These are phyloP conservation scores for Polymixis lichenea DNA, from an alignment of 2,888 invertebrate species.

Conservation along the genomic window DNA sequence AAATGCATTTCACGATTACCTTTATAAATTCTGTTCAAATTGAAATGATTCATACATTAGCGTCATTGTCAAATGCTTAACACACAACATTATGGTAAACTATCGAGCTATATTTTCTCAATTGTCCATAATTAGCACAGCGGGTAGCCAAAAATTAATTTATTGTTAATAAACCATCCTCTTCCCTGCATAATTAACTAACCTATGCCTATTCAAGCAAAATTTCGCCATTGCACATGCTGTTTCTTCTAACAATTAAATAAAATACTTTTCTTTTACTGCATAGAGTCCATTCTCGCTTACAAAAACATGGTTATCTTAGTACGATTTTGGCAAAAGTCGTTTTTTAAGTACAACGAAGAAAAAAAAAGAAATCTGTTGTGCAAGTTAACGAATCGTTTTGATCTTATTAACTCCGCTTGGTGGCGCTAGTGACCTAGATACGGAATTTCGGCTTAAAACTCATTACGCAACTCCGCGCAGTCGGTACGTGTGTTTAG, in stretches of 20 bases:
- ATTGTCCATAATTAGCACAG: not conserved
- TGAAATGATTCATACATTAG: not conserved
- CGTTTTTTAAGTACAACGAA: constrained; percentile 61
- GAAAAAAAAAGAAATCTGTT: constrained; percentile 68
- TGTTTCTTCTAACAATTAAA: constrained; percentile 13
- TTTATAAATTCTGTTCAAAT: not conserved
- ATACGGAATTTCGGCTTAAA: constrained; percentile 68
- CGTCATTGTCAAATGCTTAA: not conserved
- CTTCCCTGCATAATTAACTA: constrained; percentile 6
- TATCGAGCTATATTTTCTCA: not conserved
- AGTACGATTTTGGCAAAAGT: constrained; percentile 53
- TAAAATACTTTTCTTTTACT: not conserved
- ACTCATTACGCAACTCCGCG: constrained; percentile 70
- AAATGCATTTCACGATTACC: not conserved
- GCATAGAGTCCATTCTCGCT: constrained; percentile 32
- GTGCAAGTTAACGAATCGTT: constrained; percentile 75
- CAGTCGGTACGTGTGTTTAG: constrained; percentile 39
- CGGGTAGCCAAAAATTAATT: not conserved
- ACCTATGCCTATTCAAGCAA: constrained; percentile 26
- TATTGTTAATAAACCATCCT: not conserved
- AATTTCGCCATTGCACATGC: constrained; percentile 27
- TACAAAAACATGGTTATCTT: constrained; percentile 11
- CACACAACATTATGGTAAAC: not conserved
- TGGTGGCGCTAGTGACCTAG: constrained; percentile 70
- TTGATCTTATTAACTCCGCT: constrained; percentile 70